Percentiles rank a stretch among this genome's conserved stretches.
These are phyloP conservation scores for Amblyopsis rosae DNA, from an alignment of 2,113 vertebrate genomes.

Conservation along the genomic window DNA sequence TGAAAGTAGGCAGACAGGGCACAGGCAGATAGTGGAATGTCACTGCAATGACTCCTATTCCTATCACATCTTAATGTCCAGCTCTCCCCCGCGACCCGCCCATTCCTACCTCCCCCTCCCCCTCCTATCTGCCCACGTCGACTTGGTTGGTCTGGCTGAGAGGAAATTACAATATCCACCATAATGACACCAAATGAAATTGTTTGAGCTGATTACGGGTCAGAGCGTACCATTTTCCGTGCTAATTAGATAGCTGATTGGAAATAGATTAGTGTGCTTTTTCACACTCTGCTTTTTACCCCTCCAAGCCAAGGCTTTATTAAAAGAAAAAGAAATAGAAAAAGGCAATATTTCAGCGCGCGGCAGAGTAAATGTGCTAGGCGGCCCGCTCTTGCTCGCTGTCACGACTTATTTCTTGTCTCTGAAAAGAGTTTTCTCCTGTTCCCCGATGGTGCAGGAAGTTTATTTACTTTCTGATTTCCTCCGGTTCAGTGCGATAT, in stretches of 20 bases:
- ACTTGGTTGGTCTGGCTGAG: conserved; percentile 32
- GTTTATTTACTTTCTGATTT: conserved; percentile 13
- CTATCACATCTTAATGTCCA: conserved; percentile 61
- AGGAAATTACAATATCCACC: conserved; percentile 69
- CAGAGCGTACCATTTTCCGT: conserved; percentile 68
- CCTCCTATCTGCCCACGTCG: conserved; percentile 32
- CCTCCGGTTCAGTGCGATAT: not conserved
- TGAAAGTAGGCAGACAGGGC: conserved; percentile 52
- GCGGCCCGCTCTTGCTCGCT: conserved; percentile 12
- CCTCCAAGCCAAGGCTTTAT: conserved; percentile 25
- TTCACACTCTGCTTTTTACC: conserved; percentile 35
- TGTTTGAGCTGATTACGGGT: conserved; percentile 70
- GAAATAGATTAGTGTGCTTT: conserved; percentile 70
- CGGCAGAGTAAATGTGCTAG: conserved; percentile 21
- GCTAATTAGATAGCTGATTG: conserved; percentile 75
- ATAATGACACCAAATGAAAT: conserved; percentile 70
- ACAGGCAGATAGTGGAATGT: conserved; percentile 59
- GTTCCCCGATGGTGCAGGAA: conserved; percentile 2
- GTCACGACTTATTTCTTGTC: conserved; percentile 20
- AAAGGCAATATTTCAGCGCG: conserved; percentile 29
- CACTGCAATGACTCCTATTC: conserved; percentile 55
- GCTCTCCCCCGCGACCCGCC: conserved; percentile 34
- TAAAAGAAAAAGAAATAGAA: conserved; percentile 29
- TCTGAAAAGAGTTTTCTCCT: not conserved
- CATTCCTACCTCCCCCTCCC: not conserved